These are phyloP conservation scores for Platorchestia sp. DNA, from an alignment of 1,140 invertebrate genomes.

Conservation along the genomic window DNA sequence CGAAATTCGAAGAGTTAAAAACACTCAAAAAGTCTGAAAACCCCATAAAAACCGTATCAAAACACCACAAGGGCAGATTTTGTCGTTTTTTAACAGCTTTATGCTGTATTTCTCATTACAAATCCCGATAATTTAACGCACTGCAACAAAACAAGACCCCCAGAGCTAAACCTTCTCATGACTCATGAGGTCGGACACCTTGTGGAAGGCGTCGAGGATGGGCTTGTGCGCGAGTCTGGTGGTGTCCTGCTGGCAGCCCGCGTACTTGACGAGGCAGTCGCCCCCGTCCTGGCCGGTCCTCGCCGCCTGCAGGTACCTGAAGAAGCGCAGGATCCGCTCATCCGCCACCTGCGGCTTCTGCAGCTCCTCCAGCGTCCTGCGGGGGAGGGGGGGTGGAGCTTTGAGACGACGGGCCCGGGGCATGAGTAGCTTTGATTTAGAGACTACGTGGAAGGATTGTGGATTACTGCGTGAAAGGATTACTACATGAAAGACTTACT, in stretches of 20 bases:
- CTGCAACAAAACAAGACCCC: no score
- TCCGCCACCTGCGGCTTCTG: conserved; percentile 63
- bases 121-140: no score
- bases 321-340: conserved; percentile 66
- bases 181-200: conserved; percentile 64
- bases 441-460: conserved; percentile 26
- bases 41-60: no score
- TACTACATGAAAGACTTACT: no score
- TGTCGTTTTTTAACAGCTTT: no score
- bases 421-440: not conserved
- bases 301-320: conserved; percentile 65
- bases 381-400: not conserved
- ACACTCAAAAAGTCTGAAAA: no score
- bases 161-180: not conserved
- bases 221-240: conserved; percentile 64
- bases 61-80: no score
- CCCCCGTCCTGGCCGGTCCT: conserved; percentile 64
- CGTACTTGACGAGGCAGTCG: conserved; percentile 58
- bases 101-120: no score
- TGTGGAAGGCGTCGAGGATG: conserved; percentile 64
- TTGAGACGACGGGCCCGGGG: not conserved
- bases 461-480: no score
- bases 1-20: no score
- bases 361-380: conserved; percentile 62
- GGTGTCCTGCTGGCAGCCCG: conserved; percentile 61